These are phyloP conservation scores for Drosophila pegasa DNA, from an alignment of 2,888 invertebrate species.

Conservation along the genomic window DNA sequence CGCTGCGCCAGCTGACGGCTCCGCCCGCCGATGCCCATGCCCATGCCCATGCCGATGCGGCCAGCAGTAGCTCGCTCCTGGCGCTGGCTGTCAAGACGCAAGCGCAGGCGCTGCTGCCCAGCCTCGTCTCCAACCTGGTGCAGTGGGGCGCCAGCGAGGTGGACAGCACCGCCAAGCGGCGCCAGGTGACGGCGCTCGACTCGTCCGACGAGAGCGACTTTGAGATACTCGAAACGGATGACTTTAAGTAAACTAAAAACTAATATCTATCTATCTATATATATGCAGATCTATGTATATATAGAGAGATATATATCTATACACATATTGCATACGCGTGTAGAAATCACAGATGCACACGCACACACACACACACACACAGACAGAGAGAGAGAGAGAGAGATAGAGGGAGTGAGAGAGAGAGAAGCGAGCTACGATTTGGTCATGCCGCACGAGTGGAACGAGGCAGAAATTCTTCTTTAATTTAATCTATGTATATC, in stretches of 20 bases:
- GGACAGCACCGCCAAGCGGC: slow-evolving; percentile 35
- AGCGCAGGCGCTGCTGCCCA: slow-evolving; percentile 76
- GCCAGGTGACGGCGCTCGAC: slow-evolving; percentile 72
- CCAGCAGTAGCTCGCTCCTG: slow-evolving; percentile 44
- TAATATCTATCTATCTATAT: slow-evolving; percentile 50
- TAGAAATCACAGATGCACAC: slow-evolving; percentile 18
- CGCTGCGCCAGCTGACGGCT: slow-evolving; percentile 53
- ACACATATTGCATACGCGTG: slow-evolving; percentile 31
- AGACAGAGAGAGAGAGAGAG: not conserved
- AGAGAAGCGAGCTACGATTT: not conserved
- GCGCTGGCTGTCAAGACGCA: slow-evolving; percentile 61
- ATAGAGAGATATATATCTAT: slow-evolving; percentile 3
- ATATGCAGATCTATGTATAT: slow-evolving; percentile 27
- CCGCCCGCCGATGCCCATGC: slow-evolving; percentile 15
- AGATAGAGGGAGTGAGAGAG: too few relatives aligned
- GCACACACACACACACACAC: slow-evolving; percentile 8
- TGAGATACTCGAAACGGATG: slow-evolving; percentile 84
- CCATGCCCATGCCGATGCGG: too few relatives aligned
- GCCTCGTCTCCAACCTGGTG: slow-evolving; percentile 76
- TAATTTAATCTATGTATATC: not conserved
- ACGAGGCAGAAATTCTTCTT: slow-evolving; percentile 13
- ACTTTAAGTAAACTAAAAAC: slow-evolving; percentile 80
- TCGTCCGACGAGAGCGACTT: slow-evolving; percentile 85
- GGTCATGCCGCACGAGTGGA: slow-evolving; percentile 33
- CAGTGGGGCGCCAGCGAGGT: slow-evolving; percentile 65